These are phyloP conservation scores for Campylomormyrus tamandua DNA, from an alignment of 2,113 vertebrate genomes.

Conservation along the genomic window DNA sequence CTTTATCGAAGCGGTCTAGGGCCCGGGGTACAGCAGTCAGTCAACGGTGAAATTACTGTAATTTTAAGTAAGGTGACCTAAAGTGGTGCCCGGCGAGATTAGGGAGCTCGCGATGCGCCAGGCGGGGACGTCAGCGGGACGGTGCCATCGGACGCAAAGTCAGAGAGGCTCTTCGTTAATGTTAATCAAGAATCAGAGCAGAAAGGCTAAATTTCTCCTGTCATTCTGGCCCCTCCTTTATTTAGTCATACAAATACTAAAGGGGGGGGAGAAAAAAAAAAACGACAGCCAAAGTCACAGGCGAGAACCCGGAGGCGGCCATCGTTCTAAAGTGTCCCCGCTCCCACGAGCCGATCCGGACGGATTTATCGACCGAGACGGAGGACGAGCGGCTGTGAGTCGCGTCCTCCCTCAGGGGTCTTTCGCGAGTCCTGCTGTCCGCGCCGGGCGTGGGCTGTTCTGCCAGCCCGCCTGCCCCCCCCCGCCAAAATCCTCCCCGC, in stretches of 20 bases:
- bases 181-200: not conserved
- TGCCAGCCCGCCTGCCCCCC: not conserved
- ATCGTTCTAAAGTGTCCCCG: not conserved
- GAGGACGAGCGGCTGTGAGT: not conserved
- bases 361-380: conserved; percentile 1
- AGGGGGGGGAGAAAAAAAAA: not conserved
- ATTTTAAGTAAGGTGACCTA: conserved; percentile 4
- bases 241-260: not conserved
- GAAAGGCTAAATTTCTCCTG: not conserved
- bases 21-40: not conserved
- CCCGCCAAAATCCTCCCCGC: not conserved
- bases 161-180: not conserved
- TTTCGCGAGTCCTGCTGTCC: not conserved
- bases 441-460: not conserved
- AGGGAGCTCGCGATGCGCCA: not conserved
- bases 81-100: not conserved
- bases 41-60: not conserved
- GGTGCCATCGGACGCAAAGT: not conserved
- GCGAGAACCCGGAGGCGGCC: not conserved
- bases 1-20: not conserved
- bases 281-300: not conserved
- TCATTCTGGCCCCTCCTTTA: not conserved
- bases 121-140: not conserved
- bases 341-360: not conserved
- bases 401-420: not conserved